These are phyloP conservation scores for Drosophila teissieri DNA, from an alignment of 1,140 invertebrate species.

Conservation along the genomic window DNA sequence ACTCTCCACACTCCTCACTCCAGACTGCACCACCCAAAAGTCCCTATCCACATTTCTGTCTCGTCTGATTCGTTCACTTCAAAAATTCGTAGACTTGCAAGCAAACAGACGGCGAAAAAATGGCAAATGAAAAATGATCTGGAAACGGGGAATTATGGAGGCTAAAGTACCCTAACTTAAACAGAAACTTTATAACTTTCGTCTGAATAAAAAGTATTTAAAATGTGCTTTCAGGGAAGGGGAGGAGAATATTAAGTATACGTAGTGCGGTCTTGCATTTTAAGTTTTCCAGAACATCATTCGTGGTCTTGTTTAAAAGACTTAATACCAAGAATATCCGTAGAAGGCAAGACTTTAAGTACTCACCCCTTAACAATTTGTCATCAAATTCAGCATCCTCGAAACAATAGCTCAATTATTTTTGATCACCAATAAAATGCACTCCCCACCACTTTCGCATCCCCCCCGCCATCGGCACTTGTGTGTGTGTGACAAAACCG, in stretches of 20 bases:
- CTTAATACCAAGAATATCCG: too few species aligned
- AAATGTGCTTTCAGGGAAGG: not conserved
- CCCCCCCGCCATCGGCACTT: not conserved
- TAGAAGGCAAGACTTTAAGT: not conserved
- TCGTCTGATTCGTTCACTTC: conserved; percentile 39
- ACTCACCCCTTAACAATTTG: not conserved
- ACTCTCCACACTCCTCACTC: too few species aligned
- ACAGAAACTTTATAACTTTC: not conserved
- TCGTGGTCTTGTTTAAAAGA: not conserved
- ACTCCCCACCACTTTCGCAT: not conserved
- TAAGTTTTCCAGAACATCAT: too few species aligned
- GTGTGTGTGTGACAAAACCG: conserved; percentile 7
- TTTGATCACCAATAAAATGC: conserved; percentile 7
- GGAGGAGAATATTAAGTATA: not conserved
- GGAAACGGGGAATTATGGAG: conserved; percentile 20
- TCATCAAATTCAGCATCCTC: not conserved
- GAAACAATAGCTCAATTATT: conserved; percentile 12
- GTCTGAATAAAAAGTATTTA: not conserved
- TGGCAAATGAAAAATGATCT: conserved; percentile 25
- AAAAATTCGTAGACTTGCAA: conserved; percentile 39
- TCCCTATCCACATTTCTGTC: conserved; percentile 14
- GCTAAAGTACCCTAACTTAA: conserved; percentile 7
- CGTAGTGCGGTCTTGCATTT: not conserved
- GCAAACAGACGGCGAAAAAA: conserved; percentile 42
- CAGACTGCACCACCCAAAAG: not conserved